Conservation (phyloP, 2,888 invertebrate species). For the Aphidius colemani region DNA sequence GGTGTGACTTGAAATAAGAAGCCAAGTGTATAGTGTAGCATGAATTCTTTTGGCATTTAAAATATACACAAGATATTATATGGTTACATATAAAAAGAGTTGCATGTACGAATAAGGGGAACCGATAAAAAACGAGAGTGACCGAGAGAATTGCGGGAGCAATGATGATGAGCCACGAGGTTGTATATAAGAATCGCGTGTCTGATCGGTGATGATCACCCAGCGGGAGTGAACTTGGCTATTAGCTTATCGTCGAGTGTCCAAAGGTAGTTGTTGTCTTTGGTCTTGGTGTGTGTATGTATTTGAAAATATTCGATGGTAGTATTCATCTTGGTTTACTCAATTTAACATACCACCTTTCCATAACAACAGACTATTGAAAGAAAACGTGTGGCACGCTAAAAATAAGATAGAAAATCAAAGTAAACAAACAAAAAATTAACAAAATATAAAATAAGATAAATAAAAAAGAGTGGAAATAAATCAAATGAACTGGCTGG, state of each 20-base stretch:
- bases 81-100: neutral
- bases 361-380: too few relatives aligned
- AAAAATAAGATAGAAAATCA: too few relatives aligned
- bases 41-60: constrained; percentile 10
- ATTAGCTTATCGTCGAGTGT: constrained; percentile 31
- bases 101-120: neutral
- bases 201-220: constrained; percentile 27
- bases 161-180: constrained; percentile 8
- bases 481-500: neutral
- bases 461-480: too few relatives aligned
- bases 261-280: constrained; percentile 11
- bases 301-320: too few relatives aligned
- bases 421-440: too few relatives aligned
- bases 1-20: constrained; percentile 1
- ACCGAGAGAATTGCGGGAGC: constrained; percentile 13
- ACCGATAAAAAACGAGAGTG: constrained; percentile 17
- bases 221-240: constrained; percentile 25
- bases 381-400: too few relatives aligned
- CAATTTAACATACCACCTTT: too few relatives aligned
- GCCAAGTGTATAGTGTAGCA: constrained; percentile 12
- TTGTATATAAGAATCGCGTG: constrained; percentile 27
- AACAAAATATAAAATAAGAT: too few relatives aligned
- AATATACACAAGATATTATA: too few relatives aligned
- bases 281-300: too few relatives aligned
- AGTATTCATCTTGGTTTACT: too few relatives aligned